A percentile compares a stretch with the other conserved stretches of the same genome.
Conservation (phyloP, 1,140 invertebrate species). For the Arctopsyche grandis region DNA sequence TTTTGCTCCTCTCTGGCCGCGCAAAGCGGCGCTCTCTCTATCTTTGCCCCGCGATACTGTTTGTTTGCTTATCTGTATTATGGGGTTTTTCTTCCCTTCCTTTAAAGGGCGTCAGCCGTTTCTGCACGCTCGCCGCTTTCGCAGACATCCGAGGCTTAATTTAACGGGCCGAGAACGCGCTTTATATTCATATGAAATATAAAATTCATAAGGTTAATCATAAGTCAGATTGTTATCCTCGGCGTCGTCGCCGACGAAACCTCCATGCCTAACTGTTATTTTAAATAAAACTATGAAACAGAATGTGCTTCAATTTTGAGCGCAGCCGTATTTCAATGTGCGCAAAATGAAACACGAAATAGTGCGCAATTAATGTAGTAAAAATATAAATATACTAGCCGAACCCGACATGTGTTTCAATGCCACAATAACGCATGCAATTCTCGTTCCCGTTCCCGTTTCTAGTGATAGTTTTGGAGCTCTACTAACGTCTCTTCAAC, state of each 20-base stretch:
- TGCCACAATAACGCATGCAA: too few relatives aligned
- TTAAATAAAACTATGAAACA: neutral
- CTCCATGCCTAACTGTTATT: neutral
- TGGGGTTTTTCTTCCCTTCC: constrained; percentile 36
- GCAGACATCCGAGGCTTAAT: constrained; percentile 39
- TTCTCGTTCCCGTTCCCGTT: too few relatives aligned
- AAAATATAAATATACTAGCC: too few relatives aligned
- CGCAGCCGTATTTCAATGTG: neutral
- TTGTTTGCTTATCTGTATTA: constrained; percentile 54
- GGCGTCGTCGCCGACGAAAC: neutral
- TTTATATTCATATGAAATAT: constrained; percentile 48
- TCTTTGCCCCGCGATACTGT: constrained; percentile 41
- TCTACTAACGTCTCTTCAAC: too few relatives aligned
- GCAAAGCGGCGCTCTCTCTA: constrained; percentile 13
- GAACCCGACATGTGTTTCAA: too few relatives aligned
- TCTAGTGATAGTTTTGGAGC: too few relatives aligned
- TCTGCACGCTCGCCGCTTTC: constrained; percentile 17
- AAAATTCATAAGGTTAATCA: constrained; percentile 51
- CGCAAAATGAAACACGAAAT: too few relatives aligned
- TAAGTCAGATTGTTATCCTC: constrained; percentile 45
- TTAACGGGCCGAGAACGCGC: constrained; percentile 37
- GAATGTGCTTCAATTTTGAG: neutral
- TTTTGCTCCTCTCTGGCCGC: neutral
- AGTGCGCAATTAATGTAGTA: too few relatives aligned
- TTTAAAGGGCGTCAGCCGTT: constrained; percentile 28